Evolutionary conservation across 2,888 invertebrate genomes (phyloP).

Genomic region (Schrankia costaestrigalis): DNA sequence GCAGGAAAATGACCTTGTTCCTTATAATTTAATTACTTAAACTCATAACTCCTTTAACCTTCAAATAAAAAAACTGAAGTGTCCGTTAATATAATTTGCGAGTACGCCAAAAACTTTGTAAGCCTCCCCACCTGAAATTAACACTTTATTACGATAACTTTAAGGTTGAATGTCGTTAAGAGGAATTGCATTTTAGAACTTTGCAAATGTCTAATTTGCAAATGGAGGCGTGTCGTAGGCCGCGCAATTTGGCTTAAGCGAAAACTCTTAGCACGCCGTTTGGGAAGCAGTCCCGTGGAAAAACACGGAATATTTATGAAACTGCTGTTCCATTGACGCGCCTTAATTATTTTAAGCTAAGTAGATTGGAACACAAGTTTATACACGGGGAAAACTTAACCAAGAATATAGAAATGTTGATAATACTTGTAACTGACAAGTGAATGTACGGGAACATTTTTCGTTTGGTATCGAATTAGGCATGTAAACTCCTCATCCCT

Average conservation of each 20-base stretch:
- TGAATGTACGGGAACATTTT: background rate
- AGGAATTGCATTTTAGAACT: slow-evolving; percentile 21
- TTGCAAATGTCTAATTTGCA: slow-evolving; percentile 69
- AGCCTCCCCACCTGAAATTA: background rate
- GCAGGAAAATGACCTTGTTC: slow-evolving; percentile 11
- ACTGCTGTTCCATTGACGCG: slow-evolving; percentile 19
- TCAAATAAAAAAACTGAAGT: slow-evolving; percentile 37
- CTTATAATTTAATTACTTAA: slow-evolving; percentile 39
- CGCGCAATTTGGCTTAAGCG: slow-evolving; percentile 72
- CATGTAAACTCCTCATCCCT: no score
- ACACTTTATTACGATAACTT: slow-evolving; percentile 12
- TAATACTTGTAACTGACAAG: no score
- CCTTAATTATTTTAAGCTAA: slow-evolving; percentile 17
- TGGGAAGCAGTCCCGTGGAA: slow-evolving; percentile 46
- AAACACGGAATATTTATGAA: slow-evolving; percentile 40
- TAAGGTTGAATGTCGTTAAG: slow-evolving; percentile 28
- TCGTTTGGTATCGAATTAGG: no score
- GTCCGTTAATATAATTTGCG: slow-evolving; percentile 39
- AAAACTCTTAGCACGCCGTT: slow-evolving; percentile 58
- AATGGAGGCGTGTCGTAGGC: slow-evolving; percentile 75
- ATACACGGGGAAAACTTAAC: no score
- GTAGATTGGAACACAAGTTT: slow-evolving; percentile 13
- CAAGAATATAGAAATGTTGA: no score
- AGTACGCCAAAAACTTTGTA: slow-evolving; percentile 26
- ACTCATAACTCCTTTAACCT: slow-evolving; percentile 32